Evolutionary conservation across 92 coral and sea anemone species (phyloP).

Genomic region (Epizoanthus fatuus): DNA sequence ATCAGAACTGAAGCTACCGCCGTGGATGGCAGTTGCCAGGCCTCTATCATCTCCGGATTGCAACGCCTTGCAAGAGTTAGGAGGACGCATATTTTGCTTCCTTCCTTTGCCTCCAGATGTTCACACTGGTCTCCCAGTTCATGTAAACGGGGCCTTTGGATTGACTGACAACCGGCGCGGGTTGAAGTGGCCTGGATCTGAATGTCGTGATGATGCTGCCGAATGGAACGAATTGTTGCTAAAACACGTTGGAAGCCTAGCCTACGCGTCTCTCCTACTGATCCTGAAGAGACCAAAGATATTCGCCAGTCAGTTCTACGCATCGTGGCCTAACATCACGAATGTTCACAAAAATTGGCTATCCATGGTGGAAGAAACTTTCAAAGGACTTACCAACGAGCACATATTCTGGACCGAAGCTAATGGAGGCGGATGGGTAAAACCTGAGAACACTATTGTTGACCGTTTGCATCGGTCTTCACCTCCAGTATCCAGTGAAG

Average conservation of each 20-base stretch:
- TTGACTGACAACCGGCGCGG: conserved; percentile 55
- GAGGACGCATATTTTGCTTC: conserved; percentile 46
- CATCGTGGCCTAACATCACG: conserved; percentile 16
- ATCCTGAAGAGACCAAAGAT: background rate
- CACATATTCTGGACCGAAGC: conserved; percentile 34
- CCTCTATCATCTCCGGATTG: background rate
- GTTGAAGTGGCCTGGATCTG: conserved; percentile 51
- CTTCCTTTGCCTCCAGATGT: conserved; percentile 52
- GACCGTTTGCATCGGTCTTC: conserved; percentile 42
- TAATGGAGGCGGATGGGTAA: conserved; percentile 38
- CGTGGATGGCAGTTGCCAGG: conserved; percentile 57
- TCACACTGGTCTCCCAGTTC: conserved; percentile 59
- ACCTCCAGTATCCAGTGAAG: conserved; percentile 3
- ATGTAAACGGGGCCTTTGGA: conserved; percentile 51
- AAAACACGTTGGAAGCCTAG: conserved; percentile 38
- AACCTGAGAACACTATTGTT: conserved; percentile 14
- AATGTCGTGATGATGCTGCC: conserved; percentile 54
- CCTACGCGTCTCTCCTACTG: conserved; percentile 12
- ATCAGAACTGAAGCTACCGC: conserved; percentile 25
- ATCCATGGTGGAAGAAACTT: conserved; percentile 30
- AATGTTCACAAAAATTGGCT: conserved; percentile 51
- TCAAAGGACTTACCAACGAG: conserved; percentile 7
- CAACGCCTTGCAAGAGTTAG: conserved; percentile 8
- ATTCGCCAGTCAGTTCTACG: background rate
- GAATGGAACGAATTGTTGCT: conserved; percentile 63